Percentiles rank a stretch among this genome's conserved stretches.
phyloP scores from a whole-genome alignment of 2,888 invertebrate species.

The Serrognathus titanus region DNA sequence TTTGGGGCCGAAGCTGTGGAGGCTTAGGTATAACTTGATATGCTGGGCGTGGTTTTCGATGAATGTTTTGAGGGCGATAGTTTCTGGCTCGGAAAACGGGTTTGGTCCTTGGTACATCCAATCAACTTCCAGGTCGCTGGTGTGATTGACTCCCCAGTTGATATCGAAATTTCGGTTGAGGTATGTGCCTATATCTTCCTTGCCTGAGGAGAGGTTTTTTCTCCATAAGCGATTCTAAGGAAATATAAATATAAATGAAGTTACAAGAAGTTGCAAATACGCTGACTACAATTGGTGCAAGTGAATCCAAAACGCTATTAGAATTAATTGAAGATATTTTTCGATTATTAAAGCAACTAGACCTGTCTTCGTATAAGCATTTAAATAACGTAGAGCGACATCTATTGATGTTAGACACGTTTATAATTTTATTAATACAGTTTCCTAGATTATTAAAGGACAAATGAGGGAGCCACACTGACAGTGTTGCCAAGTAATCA shows the following conservation, averaged over 20 bases:
- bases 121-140: slow-evolving; percentile 1
- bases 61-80: slow-evolving; percentile 57
- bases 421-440: too few relatives aligned
- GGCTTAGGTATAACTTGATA: slow-evolving; percentile 63
- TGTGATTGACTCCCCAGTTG: slow-evolving; percentile 25
- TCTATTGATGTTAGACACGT: too few relatives aligned
- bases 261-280: too few relatives aligned
- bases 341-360: too few relatives aligned
- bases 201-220: slow-evolving; percentile 57
- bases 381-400: too few relatives aligned
- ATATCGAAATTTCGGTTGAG: slow-evolving; percentile 19
- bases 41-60: slow-evolving; percentile 51
- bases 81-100: slow-evolving; percentile 29
- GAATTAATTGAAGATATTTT: too few relatives aligned
- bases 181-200: slow-evolving; percentile 32
- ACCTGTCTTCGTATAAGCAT: too few relatives aligned
- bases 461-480: too few relatives aligned
- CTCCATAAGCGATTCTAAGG: slow-evolving; percentile 63
- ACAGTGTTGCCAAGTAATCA: too few relatives aligned
- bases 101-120: slow-evolving; percentile 34
- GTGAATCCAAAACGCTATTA: too few relatives aligned
- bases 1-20: slow-evolving; percentile 72
- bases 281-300: too few relatives aligned
- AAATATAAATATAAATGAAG: not conserved
- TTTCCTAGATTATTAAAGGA: too few relatives aligned